Evolutionary conservation across 2,888 invertebrate genomes (phyloP).

Genomic region (Cabera pusaria): DNA sequence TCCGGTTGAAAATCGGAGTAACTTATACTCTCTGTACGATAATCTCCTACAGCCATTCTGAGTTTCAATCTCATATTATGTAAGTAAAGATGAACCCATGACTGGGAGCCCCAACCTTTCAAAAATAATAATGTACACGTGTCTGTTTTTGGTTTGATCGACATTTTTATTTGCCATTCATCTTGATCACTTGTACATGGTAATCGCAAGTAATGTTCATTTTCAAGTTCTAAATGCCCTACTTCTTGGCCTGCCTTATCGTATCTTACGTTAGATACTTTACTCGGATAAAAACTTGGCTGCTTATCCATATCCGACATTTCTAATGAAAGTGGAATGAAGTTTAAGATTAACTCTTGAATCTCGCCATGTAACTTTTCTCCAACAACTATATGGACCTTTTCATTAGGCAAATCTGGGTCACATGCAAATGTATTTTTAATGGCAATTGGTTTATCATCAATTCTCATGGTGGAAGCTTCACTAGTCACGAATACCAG

Average conservation of each 20-base stretch:
- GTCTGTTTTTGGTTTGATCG: slow-evolving; percentile 59
- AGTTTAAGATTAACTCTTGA: slow-evolving; percentile 73
- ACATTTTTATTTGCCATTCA: slow-evolving; percentile 65
- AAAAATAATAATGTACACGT: slow-evolving; percentile 64
- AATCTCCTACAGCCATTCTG: slow-evolving; percentile 49
- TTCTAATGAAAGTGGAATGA: slow-evolving; percentile 58
- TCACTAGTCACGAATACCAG: slow-evolving; percentile 65
- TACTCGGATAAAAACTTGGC: slow-evolving; percentile 48
- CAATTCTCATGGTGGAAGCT: slow-evolving; percentile 59
- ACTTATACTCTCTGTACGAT: slow-evolving; percentile 58
- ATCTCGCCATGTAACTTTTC: slow-evolving; percentile 72
- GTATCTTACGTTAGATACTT: slow-evolving; percentile 64
- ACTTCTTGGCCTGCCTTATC: slow-evolving; percentile 63
- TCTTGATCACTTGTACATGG: slow-evolving; percentile 62
- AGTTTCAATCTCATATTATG: slow-evolving; percentile 67
- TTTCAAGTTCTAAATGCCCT: slow-evolving; percentile 55
- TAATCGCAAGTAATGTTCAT: slow-evolving; percentile 61
- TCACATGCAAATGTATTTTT: slow-evolving; percentile 62
- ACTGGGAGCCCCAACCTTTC: slow-evolving; percentile 40
- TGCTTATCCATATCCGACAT: slow-evolving; percentile 30
- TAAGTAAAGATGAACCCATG: slow-evolving; percentile 59
- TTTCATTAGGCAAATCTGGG: slow-evolving; percentile 61
- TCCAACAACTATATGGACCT: slow-evolving; percentile 63
- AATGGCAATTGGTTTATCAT: slow-evolving; percentile 55
- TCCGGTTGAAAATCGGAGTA: slow-evolving; percentile 56